Evolutionary conservation across 1,140 invertebrate species (phyloP).

Genomic region (Bombus cullumanus): DNA sequence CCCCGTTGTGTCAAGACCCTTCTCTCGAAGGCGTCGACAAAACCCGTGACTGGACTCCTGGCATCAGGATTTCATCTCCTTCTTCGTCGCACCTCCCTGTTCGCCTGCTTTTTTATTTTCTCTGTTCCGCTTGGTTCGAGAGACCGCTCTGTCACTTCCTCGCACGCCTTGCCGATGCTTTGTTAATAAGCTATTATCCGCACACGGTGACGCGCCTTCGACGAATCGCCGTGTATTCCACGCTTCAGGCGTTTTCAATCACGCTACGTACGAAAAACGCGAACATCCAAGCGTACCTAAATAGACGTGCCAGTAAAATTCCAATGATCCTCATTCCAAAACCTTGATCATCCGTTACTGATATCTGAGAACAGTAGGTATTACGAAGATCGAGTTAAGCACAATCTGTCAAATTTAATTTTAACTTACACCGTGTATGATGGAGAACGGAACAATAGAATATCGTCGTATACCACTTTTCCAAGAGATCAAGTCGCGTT

Average conservation of each 20-base stretch:
- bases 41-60: conserved; percentile 70
- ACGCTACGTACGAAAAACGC: conserved; percentile 42
- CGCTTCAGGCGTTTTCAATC: conserved; percentile 52
- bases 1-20: conserved; percentile 75
- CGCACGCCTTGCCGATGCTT: conserved; percentile 63
- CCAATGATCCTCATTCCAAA: neutral
- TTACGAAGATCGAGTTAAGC: neutral
- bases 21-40: conserved; percentile 70
- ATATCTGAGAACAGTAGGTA: neutral
- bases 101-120: conserved; percentile 25
- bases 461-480: neutral
- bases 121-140: conserved; percentile 25
- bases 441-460: neutral
- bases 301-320: conserved; percentile 6
- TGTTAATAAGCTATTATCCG: conserved; percentile 72
- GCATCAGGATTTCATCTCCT: conserved; percentile 52
- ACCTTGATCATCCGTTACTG: neutral
- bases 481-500: neutral
- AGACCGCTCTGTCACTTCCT: conserved; percentile 63
- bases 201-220: conserved; percentile 51
- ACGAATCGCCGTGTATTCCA: conserved; percentile 42
- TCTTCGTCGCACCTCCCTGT: conserved; percentile 25
- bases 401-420: neutral
- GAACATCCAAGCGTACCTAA: neutral
- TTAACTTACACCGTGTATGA: neutral